Percentiles rank a stretch among this genome's conserved stretches.
Evolutionary conservation across 2,113 vertebrate genomes (phyloP).

Genomic region (Rutilus rutilus): DNA sequence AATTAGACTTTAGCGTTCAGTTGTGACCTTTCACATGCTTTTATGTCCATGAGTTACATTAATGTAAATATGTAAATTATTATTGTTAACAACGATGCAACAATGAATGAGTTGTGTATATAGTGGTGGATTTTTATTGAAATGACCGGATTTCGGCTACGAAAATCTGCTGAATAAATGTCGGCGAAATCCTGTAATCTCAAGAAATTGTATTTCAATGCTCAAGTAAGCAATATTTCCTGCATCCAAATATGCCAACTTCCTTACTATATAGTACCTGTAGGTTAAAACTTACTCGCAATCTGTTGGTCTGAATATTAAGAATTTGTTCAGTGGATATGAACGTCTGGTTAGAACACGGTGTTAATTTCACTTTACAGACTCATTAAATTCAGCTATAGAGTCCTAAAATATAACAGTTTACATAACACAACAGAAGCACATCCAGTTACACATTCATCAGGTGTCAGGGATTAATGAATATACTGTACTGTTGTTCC

Average conservation of each 20-base stretch:
- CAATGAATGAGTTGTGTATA: background rate
- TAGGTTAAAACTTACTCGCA: too few species aligned
- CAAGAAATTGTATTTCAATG: too few species aligned
- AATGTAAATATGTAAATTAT: background rate
- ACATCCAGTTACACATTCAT: background rate
- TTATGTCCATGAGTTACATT: background rate
- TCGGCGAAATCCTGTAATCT: background rate
- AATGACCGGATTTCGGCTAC: background rate
- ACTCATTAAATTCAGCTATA: background rate
- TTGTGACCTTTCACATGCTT: background rate
- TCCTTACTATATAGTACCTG: too few species aligned
- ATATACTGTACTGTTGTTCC: background rate
- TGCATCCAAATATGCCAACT: too few species aligned
- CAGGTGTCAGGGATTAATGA: conserved; percentile 15
- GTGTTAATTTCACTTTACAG: background rate
- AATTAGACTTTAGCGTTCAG: background rate
- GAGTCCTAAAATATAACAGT: background rate
- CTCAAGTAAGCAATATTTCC: background rate
- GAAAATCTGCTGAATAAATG: background rate
- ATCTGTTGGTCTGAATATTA: background rate
- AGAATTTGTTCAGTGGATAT: background rate
- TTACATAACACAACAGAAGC: conserved; percentile 1
- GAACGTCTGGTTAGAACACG: background rate
- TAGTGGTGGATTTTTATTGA: background rate
- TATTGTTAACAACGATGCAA: background rate